Evolutionary conservation across 2,797 vertebrate genomes (phyloP).

Genomic region (Trichosurus vulpecula): DNA sequence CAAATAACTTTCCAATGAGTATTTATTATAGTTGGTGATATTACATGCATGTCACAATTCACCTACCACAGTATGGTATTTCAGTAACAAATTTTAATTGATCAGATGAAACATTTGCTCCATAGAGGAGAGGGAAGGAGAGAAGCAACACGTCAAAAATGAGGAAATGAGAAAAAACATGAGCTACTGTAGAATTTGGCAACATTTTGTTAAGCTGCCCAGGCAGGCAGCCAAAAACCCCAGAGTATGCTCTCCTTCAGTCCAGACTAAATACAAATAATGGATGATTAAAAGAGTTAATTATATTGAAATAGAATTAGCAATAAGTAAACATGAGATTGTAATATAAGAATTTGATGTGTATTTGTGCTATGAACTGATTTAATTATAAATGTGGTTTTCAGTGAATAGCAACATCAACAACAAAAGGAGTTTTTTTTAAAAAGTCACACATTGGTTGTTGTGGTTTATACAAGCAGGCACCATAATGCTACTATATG

Average conservation of each 20-base stretch:
- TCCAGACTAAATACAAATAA: slow-evolving; percentile 35
- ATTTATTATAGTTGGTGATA: slow-evolving; percentile 60
- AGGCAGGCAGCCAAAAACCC: slow-evolving; percentile 37
- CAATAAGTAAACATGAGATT: slow-evolving; percentile 27
- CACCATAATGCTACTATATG: not conserved
- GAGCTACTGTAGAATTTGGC: slow-evolving; percentile 8
- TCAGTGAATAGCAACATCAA: slow-evolving; percentile 28
- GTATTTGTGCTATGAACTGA: slow-evolving; percentile 24
- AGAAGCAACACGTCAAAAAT: slow-evolving; percentile 22
- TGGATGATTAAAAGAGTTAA: slow-evolving; percentile 36
- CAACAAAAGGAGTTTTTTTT: not conserved
- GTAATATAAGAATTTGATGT: slow-evolving; percentile 30
- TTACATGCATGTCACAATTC: slow-evolving; percentile 24
- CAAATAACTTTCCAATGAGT: slow-evolving; percentile 66
- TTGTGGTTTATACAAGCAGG: slow-evolving; percentile 18
- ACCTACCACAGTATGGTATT: slow-evolving; percentile 33
- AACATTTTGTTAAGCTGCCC: slow-evolving; percentile 17
- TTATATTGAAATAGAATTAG: slow-evolving; percentile 49
- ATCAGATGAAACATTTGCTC: slow-evolving; percentile 42
- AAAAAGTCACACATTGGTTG: slow-evolving; percentile 22
- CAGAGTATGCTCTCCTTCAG: slow-evolving; percentile 16
- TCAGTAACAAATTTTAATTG: slow-evolving; percentile 57
- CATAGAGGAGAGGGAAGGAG: not conserved
- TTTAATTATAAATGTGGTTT: slow-evolving; percentile 61
- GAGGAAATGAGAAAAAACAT: not conserved